Percentiles rank a stretch among this genome's conserved stretches.
These are phyloP conservation scores for Brachyhypopomus gauderio DNA, from an alignment of 2,113 vertebrate species.

Conservation along the genomic window DNA sequence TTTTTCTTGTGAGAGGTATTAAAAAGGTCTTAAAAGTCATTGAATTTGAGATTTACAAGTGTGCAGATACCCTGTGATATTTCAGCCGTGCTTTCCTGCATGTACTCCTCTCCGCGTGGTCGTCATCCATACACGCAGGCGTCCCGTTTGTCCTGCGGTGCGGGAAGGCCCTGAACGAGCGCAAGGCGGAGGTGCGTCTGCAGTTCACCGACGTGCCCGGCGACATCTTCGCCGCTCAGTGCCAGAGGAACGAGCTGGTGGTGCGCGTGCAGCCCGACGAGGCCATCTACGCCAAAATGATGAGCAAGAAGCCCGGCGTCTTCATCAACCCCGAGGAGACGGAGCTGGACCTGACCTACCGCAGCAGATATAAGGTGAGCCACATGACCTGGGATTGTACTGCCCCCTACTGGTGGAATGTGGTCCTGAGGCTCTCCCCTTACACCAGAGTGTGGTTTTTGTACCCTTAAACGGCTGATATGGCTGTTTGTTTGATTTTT, in stretches of 20 bases:
- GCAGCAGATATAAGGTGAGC: slow-evolving; percentile 85
- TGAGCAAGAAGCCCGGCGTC: slow-evolving; percentile 92
- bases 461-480: no score
- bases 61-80: no score
- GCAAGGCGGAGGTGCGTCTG: slow-evolving; percentile 89
- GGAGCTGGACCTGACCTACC: slow-evolving; percentile 90
- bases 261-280: slow-evolving; percentile 90
- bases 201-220: slow-evolving; percentile 90
- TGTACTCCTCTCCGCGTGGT: no score
- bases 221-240: slow-evolving; percentile 85
- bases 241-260: slow-evolving; percentile 88
- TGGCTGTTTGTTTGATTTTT: no score
- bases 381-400: neutral
- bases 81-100: no score
- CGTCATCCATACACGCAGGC: slow-evolving; percentile 67
- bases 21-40: no score
- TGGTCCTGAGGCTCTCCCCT: no score
- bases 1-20: no score
- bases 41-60: no score
- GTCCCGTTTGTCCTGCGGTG: slow-evolving; percentile 90
- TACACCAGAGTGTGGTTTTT: no score
- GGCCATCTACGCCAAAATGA: slow-evolving; percentile 93
- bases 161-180: slow-evolving; percentile 90
- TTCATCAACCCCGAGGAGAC: slow-evolving; percentile 88
- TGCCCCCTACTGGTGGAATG: no score